phyloP scores from a whole-genome alignment of 2,888 invertebrate species.

The Thysanoteuthis rhombus region DNA sequence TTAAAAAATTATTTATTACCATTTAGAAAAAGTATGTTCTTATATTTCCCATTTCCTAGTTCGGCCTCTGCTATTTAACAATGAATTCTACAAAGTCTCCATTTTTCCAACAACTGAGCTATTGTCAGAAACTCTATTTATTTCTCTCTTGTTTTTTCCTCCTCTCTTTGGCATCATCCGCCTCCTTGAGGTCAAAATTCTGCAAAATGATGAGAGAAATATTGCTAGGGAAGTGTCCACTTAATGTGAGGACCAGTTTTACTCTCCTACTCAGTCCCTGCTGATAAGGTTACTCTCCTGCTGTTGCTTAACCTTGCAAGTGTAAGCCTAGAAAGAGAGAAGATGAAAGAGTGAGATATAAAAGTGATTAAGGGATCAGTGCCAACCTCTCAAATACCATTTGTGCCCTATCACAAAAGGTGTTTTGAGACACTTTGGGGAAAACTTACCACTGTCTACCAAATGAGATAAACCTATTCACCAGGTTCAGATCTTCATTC shows the following conservation, averaged over 20 bases:
- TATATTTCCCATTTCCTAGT: background rate
- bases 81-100: background rate
- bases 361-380: background rate
- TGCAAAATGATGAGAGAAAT: background rate
- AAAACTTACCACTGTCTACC: background rate
- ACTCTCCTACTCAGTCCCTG: background rate
- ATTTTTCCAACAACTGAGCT: background rate
- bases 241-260: background rate
- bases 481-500: background rate
- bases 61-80: background rate
- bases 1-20: background rate
- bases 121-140: background rate
- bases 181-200: background rate
- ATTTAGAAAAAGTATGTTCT: background rate
- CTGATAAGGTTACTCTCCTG: background rate
- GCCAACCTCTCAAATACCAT: background rate
- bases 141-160: background rate
- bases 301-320: background rate
- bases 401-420: background rate
- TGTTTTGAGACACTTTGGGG: background rate
- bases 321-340: background rate
- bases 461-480: background rate
- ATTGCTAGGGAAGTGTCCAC: conserved; percentile 1
- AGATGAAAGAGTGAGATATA: background rate
- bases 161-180: background rate